A percentile compares a stretch with the other conserved stretches of the same genome.
phyloP scores from a whole-genome alignment of 2,888 invertebrate genomes.

The Lottia gigantea region DNA sequence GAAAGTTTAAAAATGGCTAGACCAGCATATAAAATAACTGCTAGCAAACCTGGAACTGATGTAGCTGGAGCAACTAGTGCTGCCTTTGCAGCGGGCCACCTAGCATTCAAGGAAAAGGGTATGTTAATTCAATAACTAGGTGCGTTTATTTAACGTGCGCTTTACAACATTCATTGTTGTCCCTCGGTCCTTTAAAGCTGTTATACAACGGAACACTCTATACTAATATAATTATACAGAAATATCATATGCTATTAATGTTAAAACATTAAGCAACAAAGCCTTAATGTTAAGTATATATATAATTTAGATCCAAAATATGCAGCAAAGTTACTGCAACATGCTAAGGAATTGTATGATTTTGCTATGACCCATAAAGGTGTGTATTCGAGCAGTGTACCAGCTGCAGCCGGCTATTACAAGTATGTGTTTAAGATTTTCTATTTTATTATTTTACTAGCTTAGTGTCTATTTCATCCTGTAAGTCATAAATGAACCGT shows the following conservation, averaged over 20 bases:
- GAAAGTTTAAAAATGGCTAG: constrained; percentile 73
- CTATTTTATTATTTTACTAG: no score
- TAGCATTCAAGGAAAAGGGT: constrained; percentile 68
- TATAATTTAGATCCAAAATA: constrained; percentile 38
- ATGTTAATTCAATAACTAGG: background rate
- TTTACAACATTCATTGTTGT: no score
- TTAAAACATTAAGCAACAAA: no score
- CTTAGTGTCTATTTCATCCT: no score
- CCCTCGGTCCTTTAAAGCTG: no score
- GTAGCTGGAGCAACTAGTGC: constrained; percentile 74
- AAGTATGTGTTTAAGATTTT: constrained; percentile 30
- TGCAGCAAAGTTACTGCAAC: constrained; percentile 40
- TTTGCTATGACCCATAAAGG: constrained; percentile 46
- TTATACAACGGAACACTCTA: no score
- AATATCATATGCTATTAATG: no score
- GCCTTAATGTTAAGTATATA: background rate
- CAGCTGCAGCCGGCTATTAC: constrained; percentile 46
- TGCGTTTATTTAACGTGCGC: no score
- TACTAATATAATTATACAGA: no score
- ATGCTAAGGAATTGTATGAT: constrained; percentile 46
- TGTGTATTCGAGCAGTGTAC: constrained; percentile 45
- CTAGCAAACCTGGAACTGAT: constrained; percentile 73
- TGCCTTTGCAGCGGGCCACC: constrained; percentile 72
- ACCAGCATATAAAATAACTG: constrained; percentile 73
- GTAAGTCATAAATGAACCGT: no score